Percentiles rank a stretch among this genome's conserved stretches.
These are phyloP conservation scores for Quadroppia sp. DNA, from an alignment of 2,888 invertebrate genomes.

Conservation along the genomic window DNA sequence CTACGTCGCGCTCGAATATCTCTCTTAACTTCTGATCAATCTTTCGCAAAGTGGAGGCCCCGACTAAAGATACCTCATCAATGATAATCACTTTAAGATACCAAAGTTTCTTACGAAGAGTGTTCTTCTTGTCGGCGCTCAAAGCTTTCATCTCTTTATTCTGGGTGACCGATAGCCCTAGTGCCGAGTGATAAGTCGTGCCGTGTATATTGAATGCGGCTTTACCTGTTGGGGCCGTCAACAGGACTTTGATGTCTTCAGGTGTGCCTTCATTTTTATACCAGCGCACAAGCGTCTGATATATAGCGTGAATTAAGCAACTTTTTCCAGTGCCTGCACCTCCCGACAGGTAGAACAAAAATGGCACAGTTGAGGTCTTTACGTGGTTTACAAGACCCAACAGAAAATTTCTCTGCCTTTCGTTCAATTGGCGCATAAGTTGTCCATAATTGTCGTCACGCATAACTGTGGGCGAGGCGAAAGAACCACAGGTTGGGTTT, in stretches of 20 bases:
- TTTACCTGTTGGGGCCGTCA: conserved; percentile 48
- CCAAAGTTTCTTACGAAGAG: conserved; percentile 43
- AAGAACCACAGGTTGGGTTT: neutral
- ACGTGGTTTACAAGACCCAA: neutral
- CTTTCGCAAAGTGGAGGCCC: conserved; percentile 47
- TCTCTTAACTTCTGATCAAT: conserved; percentile 50
- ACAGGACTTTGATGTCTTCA: conserved; percentile 33
- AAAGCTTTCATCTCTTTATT: neutral
- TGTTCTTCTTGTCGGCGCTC: neutral
- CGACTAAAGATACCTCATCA: conserved; percentile 45
- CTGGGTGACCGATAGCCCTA: conserved; percentile 43
- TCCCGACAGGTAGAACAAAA: conserved; percentile 45
- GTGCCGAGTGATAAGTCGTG: conserved; percentile 49
- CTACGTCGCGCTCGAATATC: conserved; percentile 48
- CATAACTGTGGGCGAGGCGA: neutral
- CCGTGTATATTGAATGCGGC: conserved; percentile 49
- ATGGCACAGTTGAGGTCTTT: neutral
- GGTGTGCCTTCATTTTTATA: neutral
- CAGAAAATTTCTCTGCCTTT: neutral
- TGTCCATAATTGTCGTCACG: neutral
- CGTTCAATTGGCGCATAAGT: neutral
- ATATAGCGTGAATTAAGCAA: conserved; percentile 44
- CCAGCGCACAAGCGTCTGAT: conserved; percentile 41
- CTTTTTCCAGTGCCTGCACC: conserved; percentile 48
- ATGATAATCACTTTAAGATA: conserved; percentile 49